Evolutionary conservation across 53 echinoderm and acorn worm species (phyloP), one percentile per base, ranked within the genome.

Genomic region (Astropecten irregularis): DNA sequence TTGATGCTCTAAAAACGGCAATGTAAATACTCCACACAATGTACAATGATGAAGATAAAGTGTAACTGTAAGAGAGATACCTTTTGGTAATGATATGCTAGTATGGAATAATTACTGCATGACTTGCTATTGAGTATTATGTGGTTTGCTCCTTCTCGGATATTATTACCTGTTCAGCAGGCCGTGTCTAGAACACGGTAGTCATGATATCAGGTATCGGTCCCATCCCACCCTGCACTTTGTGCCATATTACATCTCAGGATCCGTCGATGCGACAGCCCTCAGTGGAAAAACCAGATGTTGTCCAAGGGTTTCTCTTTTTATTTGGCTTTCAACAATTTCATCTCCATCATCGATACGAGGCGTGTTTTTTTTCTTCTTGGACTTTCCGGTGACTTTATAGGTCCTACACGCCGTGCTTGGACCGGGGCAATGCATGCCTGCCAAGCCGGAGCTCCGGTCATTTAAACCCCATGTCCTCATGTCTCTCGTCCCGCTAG

Each of bases 111-210:
- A 46, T 46, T 46, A 46, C 14, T 46, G 14, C 14, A 46, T 46
- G 8, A 8, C 47, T 46, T 46, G 47, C 47, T 8, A 9, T 9
- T 46, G 47, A 46, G 38, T 38, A n/a, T 36, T 65, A 21, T 19
- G 16, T 37, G 65, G 42, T n/a, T n/a, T n/a, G n/a, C 46, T 26
- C 1, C 37, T 25, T 68, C 32, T 60, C 47, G 79, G 42, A 60
- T 79, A 79, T 60, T 48, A 79, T 79, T 61, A 79, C 79, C 31
- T 60, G 79, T 32, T 79, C 79, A 79, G 60, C 61, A 79, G 39
- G n/a, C 79, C 79, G 79, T 79, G 79, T 79, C 76, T 76, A 39
- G 40, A 76, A 76, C 58, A 58, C 57, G 40, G 76, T 76, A 76
- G 58, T 36, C 33, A 76, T 55, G 38, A 76, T 76, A 56, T 76